Base-by-base conservation (phyloP, 2,888 invertebrate species). In the Protophormia terraenovae region DNA sequence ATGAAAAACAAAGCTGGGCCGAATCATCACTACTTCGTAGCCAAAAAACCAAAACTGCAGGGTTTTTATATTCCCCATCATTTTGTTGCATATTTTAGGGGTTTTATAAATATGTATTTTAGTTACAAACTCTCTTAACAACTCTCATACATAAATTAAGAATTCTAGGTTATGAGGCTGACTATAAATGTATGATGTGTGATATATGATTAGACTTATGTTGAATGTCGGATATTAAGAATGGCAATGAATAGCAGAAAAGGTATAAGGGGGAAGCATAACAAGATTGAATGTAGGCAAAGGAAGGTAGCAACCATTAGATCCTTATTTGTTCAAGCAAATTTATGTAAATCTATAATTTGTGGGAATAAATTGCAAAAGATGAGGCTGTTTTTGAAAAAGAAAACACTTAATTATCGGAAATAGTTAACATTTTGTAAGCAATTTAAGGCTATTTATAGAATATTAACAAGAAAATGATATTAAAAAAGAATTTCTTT, bases 271-370 rank as follows among this genome's bases (percentile, higher is more conserved):
- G 3, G 19, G 7, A 19, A n/a, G 45, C 5, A 6, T 6, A 35
- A n/a, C 22, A 16, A 41, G 4, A 41, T 3, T 14, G 12, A 24
- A 8, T 5, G 22, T 60, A n/a, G n/a, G n/a, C n/a, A n/a, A n/a
- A n/a, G 7, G 12, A 24, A 50, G 35, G 16, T 35, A 64, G n/a
- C 16, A 27, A 14, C 29, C 50, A 64, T 53, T 38, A 27, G 38
- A 38, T 1, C 8, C 64, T 53, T 50, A 53, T 64, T 50, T 50
- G 64, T 64, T 53, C 19, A 53, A 50, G 27, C 16, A 64, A 64
- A 75, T 64, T 75, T 50, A 64, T 64, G 50, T 50, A 35, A 75
- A 64, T 75, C 64, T 27, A 19, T 19, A 64, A 75, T 75, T 50
- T 64, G 62, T 35, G 24, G 27, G 41, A 16, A 72, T 27, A 45